Conservation (phyloP, 92 coral and sea anemone species). For the Chrysogorgia sp. region DNA sequence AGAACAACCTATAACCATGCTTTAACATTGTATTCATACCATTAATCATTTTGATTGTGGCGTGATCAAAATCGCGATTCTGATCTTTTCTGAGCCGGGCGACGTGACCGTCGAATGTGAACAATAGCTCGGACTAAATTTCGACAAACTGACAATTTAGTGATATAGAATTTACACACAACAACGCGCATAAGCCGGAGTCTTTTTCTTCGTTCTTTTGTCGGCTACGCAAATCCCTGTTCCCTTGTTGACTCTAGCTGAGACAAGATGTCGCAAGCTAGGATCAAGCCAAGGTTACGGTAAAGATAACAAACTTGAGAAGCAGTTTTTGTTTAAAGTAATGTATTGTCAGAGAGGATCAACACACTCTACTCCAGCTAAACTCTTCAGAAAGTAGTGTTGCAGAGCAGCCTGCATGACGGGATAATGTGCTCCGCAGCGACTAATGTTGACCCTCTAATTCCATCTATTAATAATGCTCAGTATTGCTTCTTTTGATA, state of each 20-base stretch:
- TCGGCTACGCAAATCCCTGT: conserved; percentile 16
- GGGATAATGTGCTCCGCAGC: too few relatives aligned
- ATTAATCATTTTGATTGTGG: neutral
- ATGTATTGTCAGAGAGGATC: neutral
- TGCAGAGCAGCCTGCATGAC: too few relatives aligned
- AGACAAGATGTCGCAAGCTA: conserved; percentile 31
- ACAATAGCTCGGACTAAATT: neutral
- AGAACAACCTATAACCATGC: neutral
- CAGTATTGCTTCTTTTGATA: too few relatives aligned
- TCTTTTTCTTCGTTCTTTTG: conserved; percentile 11
- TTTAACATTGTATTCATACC: conserved; percentile 14
- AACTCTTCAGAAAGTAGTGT: too few relatives aligned
- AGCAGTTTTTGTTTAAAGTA: neutral
- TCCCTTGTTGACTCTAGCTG: conserved; percentile 23
- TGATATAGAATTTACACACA: conserved; percentile 5
- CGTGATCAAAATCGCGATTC: conserved; percentile 7
- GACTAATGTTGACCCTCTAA: too few relatives aligned
- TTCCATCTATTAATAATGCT: too few relatives aligned
- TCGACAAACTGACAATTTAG: conserved; percentile 3
- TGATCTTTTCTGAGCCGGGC: neutral
- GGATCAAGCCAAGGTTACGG: neutral
- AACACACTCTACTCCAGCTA: neutral
- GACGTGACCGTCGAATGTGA: neutral
- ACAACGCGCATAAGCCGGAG: neutral
- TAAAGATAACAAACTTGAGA: neutral